Evolutionary conservation across 2,797 vertebrate species (phyloP), one percentile per base, ranked within the genome.

Genomic region (Salarias fasciatus): DNA sequence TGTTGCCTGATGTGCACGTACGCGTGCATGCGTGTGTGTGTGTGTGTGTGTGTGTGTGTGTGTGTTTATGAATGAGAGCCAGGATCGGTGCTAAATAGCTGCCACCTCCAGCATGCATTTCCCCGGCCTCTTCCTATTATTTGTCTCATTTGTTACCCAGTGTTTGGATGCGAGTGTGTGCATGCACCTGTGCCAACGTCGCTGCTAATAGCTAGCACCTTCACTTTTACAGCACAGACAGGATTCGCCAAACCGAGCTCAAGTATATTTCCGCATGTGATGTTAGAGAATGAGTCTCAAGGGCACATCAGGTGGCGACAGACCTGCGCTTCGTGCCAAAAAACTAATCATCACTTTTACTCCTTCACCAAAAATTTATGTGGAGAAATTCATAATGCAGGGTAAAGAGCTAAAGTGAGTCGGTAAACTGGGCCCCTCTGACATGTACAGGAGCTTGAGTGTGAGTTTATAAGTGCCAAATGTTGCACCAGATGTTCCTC

Each of bases 171-270:
- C 55, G 53, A 33, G 50, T 59, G 50, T 59, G 61, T 53, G 42
- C 8, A 8, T 61, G 56, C 66, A 83, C 47, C 46, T 75, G 51
- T 64, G 62, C 61, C 69, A 67, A 64, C 61, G 24, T 57, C 54
- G 30, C 47, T 38, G 69, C 70, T 77, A 85, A 80, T 59, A 75
- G 50, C 72, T 50, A 55, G 46, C 53, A 63, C 73, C 69, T 67
- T 71, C 6, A 36, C 58, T 63, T 80, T 78, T 46, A 63, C 29
- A 73, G 72, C 51, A 28, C 46, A 63, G 31, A 60, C 50, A 53
- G 36, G 38, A 65, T 81, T 73, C 80, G 75, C 82, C 74, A 80
- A 77, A 81, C 56, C 70, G 58, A 80, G 49, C 58, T 15, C 62
- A 67, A 56, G 62, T 44, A 35, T 42, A 47, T 45, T 62, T 70